Base-by-base conservation (phyloP, 2,797 vertebrate species). In the Dicrostonyx torquatus region DNA sequence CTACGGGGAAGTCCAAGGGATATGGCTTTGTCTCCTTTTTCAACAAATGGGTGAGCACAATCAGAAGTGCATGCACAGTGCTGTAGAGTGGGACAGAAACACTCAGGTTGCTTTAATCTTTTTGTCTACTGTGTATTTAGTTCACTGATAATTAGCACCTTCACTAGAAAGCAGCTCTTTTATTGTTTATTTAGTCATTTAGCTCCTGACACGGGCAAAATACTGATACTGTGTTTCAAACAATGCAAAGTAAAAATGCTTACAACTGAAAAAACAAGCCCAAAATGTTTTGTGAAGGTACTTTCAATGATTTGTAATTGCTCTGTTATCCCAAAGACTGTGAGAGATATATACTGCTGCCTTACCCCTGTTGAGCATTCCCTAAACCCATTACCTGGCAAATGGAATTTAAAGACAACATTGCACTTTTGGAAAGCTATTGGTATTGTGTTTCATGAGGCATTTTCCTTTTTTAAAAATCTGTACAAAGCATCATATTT, bases 21-120 rank as follows among this genome's bases (percentile, higher is more conserved):
- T 99, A 99, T 78, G 99, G 99, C 97, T 99, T 99, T 93, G 99
- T 99, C 90, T 99, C 99, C 97, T 99, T 99, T 98, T 99, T 99
- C 98, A 99, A 99, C 98, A 99, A 99, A 98, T 99, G 99, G 99
- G 99, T 99, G 97, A 98, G 98, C 97, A 43, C 75, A 96, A 91
- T 92, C 60, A 95, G 89, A 96, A 82, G n/a, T 70, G n/a, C 64
- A 73, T 96, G 40, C 53, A 5, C 58, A 14, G 2, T 91, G 26
- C 58, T 91, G 15, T 48, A 80, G 31, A 92, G 40, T 80, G 58
- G 37, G 90, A 86, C 68, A 48, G 64, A 93, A 93, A 77, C 40
- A 48, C 10, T 91, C 13, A 14, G 73, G 50, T 86, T 93, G 58
- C 88, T 40, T 92, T 92, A 45, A 18, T 45, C 89, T n/a, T 94